These are phyloP conservation scores for Petroica traversi DNA, from an alignment of 2,113 vertebrate species.

Conservation along the genomic window DNA sequence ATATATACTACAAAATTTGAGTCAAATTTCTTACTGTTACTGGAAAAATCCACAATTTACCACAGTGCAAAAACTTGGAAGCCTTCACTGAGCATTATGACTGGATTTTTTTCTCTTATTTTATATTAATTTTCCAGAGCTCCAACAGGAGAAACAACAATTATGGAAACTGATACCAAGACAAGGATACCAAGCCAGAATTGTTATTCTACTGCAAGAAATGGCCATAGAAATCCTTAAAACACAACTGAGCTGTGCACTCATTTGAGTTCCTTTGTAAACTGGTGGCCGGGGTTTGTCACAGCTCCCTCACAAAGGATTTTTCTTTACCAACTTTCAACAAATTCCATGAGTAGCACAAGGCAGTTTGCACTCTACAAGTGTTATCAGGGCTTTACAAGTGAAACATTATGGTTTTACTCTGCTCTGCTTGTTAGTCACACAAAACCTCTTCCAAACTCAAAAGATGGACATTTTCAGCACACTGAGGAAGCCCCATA, in stretches of 20 bases:
- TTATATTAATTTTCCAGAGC: neutral
- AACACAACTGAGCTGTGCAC: neutral
- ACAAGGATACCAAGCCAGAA: neutral
- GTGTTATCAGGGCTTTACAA: neutral
- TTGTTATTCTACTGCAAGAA: neutral
- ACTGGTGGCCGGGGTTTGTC: neutral
- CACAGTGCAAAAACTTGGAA: neutral
- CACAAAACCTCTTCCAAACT: neutral
- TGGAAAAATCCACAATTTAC: neutral
- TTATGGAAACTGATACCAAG: neutral
- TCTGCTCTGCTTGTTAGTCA: neutral
- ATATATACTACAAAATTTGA: neutral
- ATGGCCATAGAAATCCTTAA: neutral
- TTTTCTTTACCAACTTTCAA: neutral
- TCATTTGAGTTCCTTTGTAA: neutral
- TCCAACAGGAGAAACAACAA: neutral
- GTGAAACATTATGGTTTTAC: neutral
- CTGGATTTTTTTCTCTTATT: neutral
- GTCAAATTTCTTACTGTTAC: neutral
- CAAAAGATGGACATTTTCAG: neutral
- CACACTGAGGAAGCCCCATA: neutral
- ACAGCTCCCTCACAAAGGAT: neutral
- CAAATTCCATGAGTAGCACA: neutral
- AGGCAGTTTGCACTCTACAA: neutral
- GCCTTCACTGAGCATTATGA: neutral